A percentile compares a stretch with the other conserved stretches of the same genome.
phyloP scores from a whole-genome alignment of 2,797 vertebrate species.

The Morus bassanus region DNA sequence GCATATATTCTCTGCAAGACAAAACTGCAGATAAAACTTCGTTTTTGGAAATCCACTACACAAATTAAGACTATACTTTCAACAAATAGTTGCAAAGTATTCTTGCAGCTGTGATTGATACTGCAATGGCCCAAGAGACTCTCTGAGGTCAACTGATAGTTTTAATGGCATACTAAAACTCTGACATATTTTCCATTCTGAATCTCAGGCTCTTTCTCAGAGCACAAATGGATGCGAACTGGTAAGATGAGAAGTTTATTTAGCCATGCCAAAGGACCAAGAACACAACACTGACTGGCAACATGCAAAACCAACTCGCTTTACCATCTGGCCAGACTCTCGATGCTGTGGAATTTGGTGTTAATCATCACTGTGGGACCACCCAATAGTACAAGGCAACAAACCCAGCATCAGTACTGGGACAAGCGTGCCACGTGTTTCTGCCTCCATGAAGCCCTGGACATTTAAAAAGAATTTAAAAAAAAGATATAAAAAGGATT shows the following conservation, averaged over 20 bases:
- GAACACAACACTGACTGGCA: neutral
- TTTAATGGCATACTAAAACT: neutral
- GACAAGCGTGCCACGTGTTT: fast-evolving
- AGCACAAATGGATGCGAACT: neutral
- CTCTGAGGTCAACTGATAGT: neutral
- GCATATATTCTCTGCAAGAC: neutral
- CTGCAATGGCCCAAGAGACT: neutral
- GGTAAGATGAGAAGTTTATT: neutral
- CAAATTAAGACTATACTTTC: neutral
- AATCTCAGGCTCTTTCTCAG: neutral
- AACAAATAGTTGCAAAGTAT: neutral
- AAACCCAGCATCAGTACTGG: neutral
- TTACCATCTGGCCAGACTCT: neutral
- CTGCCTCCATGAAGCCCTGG: neutral
- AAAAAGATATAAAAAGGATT: neutral
- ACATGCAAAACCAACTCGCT: neutral
- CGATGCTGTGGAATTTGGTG: neutral
- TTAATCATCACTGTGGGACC: neutral
- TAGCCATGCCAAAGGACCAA: neutral
- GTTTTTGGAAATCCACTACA: neutral
- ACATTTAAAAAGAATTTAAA: neutral
- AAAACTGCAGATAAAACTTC: neutral
- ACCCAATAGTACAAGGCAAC: neutral
- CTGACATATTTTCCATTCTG: neutral
- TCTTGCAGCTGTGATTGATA: neutral